phyloP scores from a whole-genome alignment of 2,797 vertebrate genomes.

The Bradypodion pumilum region DNA sequence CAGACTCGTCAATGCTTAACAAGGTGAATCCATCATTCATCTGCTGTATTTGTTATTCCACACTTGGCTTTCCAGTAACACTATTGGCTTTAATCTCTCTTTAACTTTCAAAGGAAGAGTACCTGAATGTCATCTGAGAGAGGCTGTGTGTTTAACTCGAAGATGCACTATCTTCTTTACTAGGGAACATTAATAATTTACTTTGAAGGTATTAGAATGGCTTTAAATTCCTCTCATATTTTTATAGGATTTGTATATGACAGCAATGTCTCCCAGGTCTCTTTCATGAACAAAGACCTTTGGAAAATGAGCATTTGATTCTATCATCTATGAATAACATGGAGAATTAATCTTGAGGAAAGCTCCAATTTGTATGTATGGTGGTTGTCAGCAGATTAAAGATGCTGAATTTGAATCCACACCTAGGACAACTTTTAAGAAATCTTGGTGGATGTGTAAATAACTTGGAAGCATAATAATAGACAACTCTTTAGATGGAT shows the following conservation, averaged over 20 bases:
- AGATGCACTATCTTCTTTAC: conserved; percentile 56
- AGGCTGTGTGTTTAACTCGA: conserved; percentile 67
- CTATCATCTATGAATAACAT: conserved; percentile 49
- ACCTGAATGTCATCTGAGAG: conserved; percentile 52
- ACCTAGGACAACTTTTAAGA: conserved; percentile 43
- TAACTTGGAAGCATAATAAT: conserved; percentile 36
- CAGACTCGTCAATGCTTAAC: conserved; percentile 20
- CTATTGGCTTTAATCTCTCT: conserved; percentile 60
- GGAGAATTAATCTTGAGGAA: conserved; percentile 44
- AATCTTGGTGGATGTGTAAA: neutral
- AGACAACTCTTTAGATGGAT: conserved; percentile 8
- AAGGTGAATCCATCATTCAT: conserved; percentile 16
- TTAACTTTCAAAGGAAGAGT: conserved; percentile 54
- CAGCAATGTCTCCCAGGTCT: conserved; percentile 29
- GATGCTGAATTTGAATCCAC: conserved; percentile 46
- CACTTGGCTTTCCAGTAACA: conserved; percentile 61
- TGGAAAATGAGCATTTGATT: conserved; percentile 34
- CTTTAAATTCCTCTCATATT: conserved; percentile 58
- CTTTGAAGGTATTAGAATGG: conserved; percentile 58
- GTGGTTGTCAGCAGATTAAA: conserved; percentile 53
- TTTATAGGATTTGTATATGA: conserved; percentile 51
- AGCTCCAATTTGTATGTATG: conserved; percentile 49
- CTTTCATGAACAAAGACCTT: conserved; percentile 51
- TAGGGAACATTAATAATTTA: conserved; percentile 70
- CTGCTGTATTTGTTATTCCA: conserved; percentile 41